A percentile compares a stretch with the other conserved stretches of the same genome.
Conservation (phyloP, 2,113 vertebrate genomes). For the Macheiramphus alcinus region DNA sequence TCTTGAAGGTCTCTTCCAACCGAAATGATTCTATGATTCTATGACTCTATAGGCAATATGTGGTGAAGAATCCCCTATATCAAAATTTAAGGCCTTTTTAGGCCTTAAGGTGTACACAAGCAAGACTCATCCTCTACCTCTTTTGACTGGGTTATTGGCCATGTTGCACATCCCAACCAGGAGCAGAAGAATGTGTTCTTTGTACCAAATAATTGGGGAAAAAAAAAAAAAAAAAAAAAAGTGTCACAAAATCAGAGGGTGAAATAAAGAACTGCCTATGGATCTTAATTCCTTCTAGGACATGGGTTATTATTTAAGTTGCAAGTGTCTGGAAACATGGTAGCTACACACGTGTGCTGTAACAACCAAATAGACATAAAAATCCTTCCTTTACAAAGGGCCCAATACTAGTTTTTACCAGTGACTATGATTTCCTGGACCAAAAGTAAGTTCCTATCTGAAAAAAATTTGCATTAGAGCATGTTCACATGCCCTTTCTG, state of each 20-base stretch:
- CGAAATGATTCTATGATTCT: too few species aligned
- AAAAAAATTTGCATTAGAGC: background rate
- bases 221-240: too few species aligned
- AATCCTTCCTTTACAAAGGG: background rate
- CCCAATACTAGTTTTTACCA: background rate
- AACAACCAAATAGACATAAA: background rate
- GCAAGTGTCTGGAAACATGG: background rate
- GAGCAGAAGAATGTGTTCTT: background rate
- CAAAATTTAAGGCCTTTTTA: background rate
- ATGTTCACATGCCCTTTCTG: background rate
- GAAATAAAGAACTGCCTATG: background rate
- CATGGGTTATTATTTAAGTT: background rate
- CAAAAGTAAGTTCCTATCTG: background rate
- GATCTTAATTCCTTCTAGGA: background rate
- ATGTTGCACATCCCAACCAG: background rate
- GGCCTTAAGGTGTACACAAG: background rate
- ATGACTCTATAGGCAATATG: too few species aligned
- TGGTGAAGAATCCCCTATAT: background rate
- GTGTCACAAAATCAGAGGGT: background rate
- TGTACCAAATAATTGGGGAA: background rate
- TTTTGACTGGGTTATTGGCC: background rate
- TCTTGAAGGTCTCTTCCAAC: too few species aligned
- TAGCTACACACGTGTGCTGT: background rate
- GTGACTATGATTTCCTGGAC: background rate
- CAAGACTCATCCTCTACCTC: background rate